A percentile compares a stretch with the other conserved stretches of the same genome.
These are phyloP conservation scores for Bovichtus diacanthus DNA, from an alignment of 2,797 vertebrate species.

Conservation along the genomic window DNA sequence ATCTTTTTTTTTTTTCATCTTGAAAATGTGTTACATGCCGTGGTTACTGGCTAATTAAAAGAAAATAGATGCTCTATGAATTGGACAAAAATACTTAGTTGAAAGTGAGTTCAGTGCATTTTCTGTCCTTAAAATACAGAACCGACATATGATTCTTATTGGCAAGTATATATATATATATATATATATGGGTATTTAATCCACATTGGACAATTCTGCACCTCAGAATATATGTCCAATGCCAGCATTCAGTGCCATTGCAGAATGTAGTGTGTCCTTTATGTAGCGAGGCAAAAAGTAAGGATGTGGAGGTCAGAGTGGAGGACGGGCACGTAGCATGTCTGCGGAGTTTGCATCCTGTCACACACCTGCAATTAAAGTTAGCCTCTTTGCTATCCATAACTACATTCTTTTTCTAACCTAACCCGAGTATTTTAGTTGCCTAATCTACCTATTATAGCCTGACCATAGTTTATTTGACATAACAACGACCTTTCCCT, in stretches of 20 bases:
- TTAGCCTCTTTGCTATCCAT: neutral
- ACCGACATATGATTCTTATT: neutral
- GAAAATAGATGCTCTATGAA: conserved; percentile 1
- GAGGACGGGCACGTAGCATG: neutral
- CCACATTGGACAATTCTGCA: neutral
- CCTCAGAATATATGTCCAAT: neutral
- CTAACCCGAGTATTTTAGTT: neutral
- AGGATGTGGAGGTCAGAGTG: neutral
- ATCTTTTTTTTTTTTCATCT: conserved; percentile 23
- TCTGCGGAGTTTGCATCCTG: neutral
- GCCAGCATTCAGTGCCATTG: too few species aligned
- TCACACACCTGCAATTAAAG: neutral
- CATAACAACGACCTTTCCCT: neutral
- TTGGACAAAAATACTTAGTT: neutral
- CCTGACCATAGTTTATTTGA: neutral
- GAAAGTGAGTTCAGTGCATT: neutral
- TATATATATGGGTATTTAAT: neutral
- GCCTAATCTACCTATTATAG: neutral
- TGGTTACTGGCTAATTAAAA: neutral
- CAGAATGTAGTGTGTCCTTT: neutral
- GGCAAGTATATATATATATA: too few species aligned
- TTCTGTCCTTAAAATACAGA: neutral
- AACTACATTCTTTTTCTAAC: neutral
- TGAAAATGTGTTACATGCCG: neutral
- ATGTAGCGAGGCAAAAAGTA: too few species aligned